phyloP scores from a whole-genome alignment of 2,888 invertebrate species.

The Epirrita christyi region DNA sequence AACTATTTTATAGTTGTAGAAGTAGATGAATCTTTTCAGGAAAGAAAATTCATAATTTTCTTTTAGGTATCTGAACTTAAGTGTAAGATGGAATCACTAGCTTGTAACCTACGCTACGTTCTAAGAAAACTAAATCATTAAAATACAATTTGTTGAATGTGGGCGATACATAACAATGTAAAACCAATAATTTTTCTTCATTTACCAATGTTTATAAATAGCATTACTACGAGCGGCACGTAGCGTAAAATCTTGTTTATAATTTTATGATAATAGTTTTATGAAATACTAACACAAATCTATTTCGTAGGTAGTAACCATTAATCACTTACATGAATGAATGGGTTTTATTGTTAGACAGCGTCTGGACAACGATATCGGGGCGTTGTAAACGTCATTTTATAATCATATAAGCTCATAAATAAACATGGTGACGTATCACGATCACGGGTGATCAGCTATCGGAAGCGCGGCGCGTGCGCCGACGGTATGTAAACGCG shows the following conservation, averaged over 20 bases:
- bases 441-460: conserved; percentile 57
- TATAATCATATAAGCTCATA: conserved; percentile 81
- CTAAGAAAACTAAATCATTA: no score
- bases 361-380: conserved; percentile 79
- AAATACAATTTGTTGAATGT: conserved; percentile 15
- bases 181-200: conserved; percentile 28
- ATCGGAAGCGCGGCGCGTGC: conserved; percentile 44
- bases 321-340: conserved; percentile 79
- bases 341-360: conserved; percentile 78
- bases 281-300: conserved; percentile 77
- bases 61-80: no score
- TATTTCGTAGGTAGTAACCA: conserved; percentile 79
- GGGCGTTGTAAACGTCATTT: conserved; percentile 80
- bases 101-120: no score
- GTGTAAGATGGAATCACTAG: no score
- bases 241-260: conserved; percentile 81
- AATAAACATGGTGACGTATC: conserved; percentile 80
- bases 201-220: conserved; percentile 65
- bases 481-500: conserved; percentile 59
- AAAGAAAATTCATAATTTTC: no score
- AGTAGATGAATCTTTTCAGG: no score
- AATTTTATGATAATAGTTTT: conserved; percentile 78
- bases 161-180: conserved; percentile 30
- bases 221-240: conserved; percentile 71
- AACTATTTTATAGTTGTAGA: not conserved